Conservation (phyloP, 2,797 vertebrate genomes). For the Cephalopachus bancanus region DNA sequence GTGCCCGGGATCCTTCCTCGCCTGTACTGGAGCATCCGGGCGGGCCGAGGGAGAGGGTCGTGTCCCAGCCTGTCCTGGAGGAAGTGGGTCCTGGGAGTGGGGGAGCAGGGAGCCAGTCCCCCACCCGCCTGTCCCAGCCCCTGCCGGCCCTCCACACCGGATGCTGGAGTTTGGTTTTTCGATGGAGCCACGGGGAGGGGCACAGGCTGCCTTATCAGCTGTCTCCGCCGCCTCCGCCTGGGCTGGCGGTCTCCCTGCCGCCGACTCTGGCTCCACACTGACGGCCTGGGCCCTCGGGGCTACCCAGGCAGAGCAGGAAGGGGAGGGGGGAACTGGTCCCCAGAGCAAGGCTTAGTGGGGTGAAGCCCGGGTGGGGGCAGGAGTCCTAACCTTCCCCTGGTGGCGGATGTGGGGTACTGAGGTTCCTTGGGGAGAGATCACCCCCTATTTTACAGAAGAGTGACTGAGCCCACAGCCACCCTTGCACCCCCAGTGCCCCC, state of each 20-base stretch:
- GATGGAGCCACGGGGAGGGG: constrained; percentile 72
- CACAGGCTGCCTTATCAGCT: constrained; percentile 88
- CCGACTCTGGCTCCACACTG: constrained; percentile 72
- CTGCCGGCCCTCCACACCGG: constrained; percentile 53
- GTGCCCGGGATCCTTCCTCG: not conserved
- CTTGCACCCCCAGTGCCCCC: too few species aligned
- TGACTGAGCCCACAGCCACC: too few species aligned
- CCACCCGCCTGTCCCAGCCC: not conserved
- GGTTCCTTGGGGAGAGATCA: too few species aligned
- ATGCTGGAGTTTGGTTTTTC: constrained; percentile 67
- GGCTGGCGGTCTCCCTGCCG: constrained; percentile 88
- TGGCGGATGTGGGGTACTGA: too few species aligned
- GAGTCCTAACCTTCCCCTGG: too few species aligned
- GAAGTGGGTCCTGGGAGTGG: too few species aligned
- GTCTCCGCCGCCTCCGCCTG: constrained; percentile 89
- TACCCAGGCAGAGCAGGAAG: not conserved
- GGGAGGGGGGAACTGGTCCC: not conserved
- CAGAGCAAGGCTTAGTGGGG: constrained; percentile 18
- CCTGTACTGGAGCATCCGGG: not conserved
- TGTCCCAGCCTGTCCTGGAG: not conserved
- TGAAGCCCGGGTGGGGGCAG: not conserved
- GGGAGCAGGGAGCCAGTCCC: too few species aligned
- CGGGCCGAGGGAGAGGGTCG: not conserved
- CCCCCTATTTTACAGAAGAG: too few species aligned
- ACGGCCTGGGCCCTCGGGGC: constrained; percentile 68